phyloP scores from a whole-genome alignment of 2,113 vertebrate species.

The Microtus montanus region DNA sequence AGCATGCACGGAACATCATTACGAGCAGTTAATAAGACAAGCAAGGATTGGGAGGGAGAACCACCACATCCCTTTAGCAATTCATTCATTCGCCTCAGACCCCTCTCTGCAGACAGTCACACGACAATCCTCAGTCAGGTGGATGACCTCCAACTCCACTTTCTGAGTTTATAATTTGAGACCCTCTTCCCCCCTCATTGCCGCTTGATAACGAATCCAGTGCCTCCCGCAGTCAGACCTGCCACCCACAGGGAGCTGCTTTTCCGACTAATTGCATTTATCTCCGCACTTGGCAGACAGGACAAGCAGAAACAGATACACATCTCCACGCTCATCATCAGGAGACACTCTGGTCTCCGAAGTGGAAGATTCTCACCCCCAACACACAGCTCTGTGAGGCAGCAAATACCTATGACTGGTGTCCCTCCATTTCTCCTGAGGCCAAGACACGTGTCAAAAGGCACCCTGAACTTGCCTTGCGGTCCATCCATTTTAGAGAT shows the following conservation, averaged over 20 bases:
- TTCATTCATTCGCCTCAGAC: constrained; percentile 30
- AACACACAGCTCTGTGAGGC: rapidly evolving
- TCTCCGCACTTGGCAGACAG: constrained; percentile 48
- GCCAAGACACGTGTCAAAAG: not conserved
- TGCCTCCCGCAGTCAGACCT: constrained; percentile 27
- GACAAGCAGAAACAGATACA: not conserved
- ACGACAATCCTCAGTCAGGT: not conserved
- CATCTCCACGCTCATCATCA: not conserved
- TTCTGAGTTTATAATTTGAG: constrained; percentile 30
- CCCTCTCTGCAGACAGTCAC: not conserved
- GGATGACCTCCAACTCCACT: not conserved
- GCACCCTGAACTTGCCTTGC: not conserved
- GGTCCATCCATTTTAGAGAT: not conserved
- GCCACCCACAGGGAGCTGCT: constrained; percentile 43
- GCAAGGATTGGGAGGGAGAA: not conserved
- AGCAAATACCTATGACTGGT: not conserved
- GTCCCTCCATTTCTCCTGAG: not conserved
- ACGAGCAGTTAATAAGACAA: not conserved
- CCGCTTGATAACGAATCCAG: constrained; percentile 24
- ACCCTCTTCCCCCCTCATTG: constrained; percentile 17
- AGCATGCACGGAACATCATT: not conserved
- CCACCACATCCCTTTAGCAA: not conserved
- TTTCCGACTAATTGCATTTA: constrained; percentile 38
- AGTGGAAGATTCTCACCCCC: rapidly evolving
- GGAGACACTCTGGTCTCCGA: not conserved